Conservation (phyloP, 2,797 vertebrate species). For the Sitta carolinensis region DNA sequence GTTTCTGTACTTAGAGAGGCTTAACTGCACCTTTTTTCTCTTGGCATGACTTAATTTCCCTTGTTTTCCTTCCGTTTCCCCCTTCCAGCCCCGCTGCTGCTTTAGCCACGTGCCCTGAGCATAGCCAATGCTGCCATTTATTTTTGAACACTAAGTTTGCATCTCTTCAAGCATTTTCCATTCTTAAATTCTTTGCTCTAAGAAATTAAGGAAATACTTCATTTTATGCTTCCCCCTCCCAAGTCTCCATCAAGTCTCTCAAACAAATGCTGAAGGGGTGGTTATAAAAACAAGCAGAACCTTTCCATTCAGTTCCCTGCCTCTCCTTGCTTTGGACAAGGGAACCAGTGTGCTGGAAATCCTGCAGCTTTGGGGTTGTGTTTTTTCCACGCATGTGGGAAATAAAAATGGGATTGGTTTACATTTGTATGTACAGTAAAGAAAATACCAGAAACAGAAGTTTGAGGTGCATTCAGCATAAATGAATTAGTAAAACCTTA, state of each 20-base stretch:
- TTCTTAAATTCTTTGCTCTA: slow-evolving; percentile 41
- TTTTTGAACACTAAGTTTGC: background rate
- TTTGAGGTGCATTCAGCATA: slow-evolving; percentile 23
- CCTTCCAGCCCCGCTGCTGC: background rate
- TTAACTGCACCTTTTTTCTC: slow-evolving; percentile 16
- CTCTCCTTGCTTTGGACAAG: slow-evolving; percentile 63
- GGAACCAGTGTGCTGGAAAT: slow-evolving; percentile 62
- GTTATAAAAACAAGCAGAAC: slow-evolving; percentile 72
- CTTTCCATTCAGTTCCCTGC: slow-evolving; percentile 59
- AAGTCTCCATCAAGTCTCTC: slow-evolving; percentile 46
- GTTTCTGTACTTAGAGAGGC: background rate
- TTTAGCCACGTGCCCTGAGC: background rate
- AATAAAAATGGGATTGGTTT: slow-evolving; percentile 59
- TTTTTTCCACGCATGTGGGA: background rate
- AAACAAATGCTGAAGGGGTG: slow-evolving; percentile 59
- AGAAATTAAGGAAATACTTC: slow-evolving; percentile 63
- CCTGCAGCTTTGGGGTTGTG: background rate
- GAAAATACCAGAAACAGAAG: background rate
- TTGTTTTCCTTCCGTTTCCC: background rate
- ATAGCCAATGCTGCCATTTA: background rate
- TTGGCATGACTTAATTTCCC: slow-evolving; percentile 11
- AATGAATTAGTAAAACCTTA: slow-evolving; percentile 55
- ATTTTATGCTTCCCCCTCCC: slow-evolving; percentile 2
- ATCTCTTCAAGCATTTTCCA: slow-evolving; percentile 19
- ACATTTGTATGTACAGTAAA: background rate